Conservation (phyloP, 2,888 invertebrate species). For the Nysson spinosus region DNA sequence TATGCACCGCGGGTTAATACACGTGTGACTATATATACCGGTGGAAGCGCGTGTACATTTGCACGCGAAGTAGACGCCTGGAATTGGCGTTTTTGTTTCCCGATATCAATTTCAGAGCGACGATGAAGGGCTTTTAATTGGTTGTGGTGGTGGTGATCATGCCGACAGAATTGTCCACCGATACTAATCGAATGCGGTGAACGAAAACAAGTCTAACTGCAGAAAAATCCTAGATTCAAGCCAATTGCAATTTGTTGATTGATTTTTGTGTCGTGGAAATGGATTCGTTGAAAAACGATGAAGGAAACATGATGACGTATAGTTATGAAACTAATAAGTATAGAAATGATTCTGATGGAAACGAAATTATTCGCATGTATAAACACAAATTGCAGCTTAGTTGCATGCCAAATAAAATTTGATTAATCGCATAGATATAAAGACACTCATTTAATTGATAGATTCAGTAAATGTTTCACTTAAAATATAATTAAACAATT, state of each 20-base stretch:
- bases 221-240: constrained; percentile 26
- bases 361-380: no score
- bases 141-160: constrained; percentile 52
- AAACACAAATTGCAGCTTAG: no score
- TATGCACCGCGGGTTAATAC: constrained; percentile 1
- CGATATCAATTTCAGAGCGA: constrained; percentile 72
- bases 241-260: neutral
- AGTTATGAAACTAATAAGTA: no score
- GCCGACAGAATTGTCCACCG: constrained; percentile 55
- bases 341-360: no score
- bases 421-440: no score
- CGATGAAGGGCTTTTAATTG: constrained; percentile 72
- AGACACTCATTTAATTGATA: no score
- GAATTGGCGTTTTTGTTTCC: constrained; percentile 75
- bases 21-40: constrained; percentile 6
- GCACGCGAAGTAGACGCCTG: constrained; percentile 66
- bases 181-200: constrained; percentile 56
- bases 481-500: no score
- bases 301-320: no score
- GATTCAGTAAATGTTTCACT: no score
- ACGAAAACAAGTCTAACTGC: constrained; percentile 51
- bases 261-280: no score
- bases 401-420: no score
- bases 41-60: constrained; percentile 51
- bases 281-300: neutral